These are phyloP conservation scores for Erpobdella octoculata DNA, from an alignment of 2,888 invertebrate species.

Conservation along the genomic window DNA sequence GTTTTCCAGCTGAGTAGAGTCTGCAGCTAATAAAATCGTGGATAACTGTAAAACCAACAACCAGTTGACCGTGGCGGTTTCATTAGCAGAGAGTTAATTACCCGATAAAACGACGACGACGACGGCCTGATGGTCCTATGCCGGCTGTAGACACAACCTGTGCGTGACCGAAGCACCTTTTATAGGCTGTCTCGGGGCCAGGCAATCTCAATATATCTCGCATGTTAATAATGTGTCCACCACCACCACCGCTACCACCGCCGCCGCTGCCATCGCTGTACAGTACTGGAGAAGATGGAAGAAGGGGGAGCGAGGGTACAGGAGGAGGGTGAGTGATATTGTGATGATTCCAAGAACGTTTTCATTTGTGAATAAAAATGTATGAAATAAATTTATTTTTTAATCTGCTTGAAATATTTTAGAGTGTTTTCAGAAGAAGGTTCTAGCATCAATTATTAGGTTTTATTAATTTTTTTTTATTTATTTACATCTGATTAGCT, in stretches of 20 bases:
- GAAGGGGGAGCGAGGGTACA: background rate
- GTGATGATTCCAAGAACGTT: background rate
- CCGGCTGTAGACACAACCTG: background rate
- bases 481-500: too few species aligned
- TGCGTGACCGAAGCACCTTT: background rate
- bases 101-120: background rate
- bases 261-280: background rate
- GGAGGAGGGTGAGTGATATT: background rate
- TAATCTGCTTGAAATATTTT: too few species aligned
- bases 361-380: too few species aligned
- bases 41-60: background rate
- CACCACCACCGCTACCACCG: background rate
- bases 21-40: background rate
- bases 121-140: background rate
- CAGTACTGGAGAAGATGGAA: background rate
- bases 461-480: too few species aligned
- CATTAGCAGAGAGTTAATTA: constrained; percentile 6
- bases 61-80: background rate
- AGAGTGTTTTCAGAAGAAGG: too few species aligned
- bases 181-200: background rate
- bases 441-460: too few species aligned
- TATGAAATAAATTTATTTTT: too few species aligned
- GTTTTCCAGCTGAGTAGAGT: background rate
- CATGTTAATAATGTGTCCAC: constrained; percentile 1
- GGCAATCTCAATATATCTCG: constrained; percentile 7